Evolutionary conservation across 2,113 vertebrate species (phyloP).

Genomic region (Nibea albiflora): DNA sequence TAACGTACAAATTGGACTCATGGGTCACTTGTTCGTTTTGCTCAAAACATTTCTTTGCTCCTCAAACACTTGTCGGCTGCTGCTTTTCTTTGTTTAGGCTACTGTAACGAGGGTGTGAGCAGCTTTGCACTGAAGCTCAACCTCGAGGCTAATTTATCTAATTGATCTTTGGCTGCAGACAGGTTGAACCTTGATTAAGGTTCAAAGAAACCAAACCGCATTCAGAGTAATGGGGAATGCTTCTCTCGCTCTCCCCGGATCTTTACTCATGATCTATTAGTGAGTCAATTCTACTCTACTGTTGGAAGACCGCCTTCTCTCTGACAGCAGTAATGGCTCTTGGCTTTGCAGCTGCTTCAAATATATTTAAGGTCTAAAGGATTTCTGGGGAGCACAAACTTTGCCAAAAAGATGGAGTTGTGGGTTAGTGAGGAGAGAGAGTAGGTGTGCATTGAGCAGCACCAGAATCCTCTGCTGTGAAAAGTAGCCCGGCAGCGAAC

Average conservation of each 20-base stretch:
- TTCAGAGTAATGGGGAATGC: conserved; percentile 17
- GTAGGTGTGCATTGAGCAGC: conserved; percentile 55
- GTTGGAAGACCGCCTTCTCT: conserved; percentile 54
- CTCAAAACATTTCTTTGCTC: conserved; percentile 36
- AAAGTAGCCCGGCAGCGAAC: not conserved
- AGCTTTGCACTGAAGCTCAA: conserved; percentile 25
- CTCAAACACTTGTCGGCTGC: conserved; percentile 30
- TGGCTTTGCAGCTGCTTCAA: conserved; percentile 57
- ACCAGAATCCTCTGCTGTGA: conserved; percentile 31
- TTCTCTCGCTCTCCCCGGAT: conserved; percentile 1
- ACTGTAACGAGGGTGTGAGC: conserved; percentile 24
- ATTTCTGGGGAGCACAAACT: conserved; percentile 41
- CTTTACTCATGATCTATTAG: conserved; percentile 56
- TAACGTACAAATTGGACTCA: conserved; percentile 53
- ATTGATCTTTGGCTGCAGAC: conserved; percentile 62
- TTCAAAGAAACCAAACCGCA: conserved; percentile 55
- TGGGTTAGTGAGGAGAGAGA: conserved; percentile 25
- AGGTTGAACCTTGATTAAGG: conserved; percentile 53
- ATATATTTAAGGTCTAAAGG: conserved; percentile 61
- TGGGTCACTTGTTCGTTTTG: conserved; percentile 39
- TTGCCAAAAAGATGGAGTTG: conserved; percentile 52
- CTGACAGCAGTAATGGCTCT: conserved; percentile 64
- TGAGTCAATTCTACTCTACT: conserved; percentile 45
- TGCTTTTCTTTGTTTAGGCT: conserved; percentile 49
- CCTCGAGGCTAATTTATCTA: conserved; percentile 42